Evolutionary conservation across 2,888 invertebrate genomes (phyloP).

Genomic region (Pocota personata): DNA sequence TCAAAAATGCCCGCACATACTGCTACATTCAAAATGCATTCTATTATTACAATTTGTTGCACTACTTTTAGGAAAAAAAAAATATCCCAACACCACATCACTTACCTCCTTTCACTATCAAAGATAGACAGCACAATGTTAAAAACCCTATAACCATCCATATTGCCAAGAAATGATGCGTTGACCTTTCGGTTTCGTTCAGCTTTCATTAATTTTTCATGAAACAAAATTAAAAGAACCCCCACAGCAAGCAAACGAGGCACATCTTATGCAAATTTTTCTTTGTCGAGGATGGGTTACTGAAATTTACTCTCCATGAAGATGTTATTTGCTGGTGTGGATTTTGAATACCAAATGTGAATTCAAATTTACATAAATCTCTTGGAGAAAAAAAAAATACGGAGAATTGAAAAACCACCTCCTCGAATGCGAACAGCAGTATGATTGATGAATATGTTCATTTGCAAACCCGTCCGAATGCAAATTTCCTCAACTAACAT

Average conservation of each 20-base stretch:
- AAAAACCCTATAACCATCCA: neutral
- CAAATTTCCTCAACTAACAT: neutral
- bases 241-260: conserved; percentile 14
- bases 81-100: neutral
- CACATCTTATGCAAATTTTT: conserved; percentile 35
- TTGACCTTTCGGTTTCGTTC: conserved; percentile 62
- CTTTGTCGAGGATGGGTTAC: conserved; percentile 52
- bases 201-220: conserved; percentile 36
- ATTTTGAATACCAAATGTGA: conserved; percentile 51
- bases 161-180: conserved; percentile 15
- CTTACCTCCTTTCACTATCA: conserved; percentile 10
- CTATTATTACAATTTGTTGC: too few species aligned
- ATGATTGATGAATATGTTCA: conserved; percentile 63
- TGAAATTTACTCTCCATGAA: conserved; percentile 42
- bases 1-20: too few species aligned
- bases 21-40: too few species aligned
- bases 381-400: conserved; percentile 7
- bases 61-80: neutral
- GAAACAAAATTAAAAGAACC: conserved; percentile 20
- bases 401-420: conserved; percentile 18
- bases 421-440: conserved; percentile 24
- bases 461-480: conserved; percentile 55
- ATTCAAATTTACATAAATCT: conserved; percentile 32
- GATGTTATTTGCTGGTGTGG: conserved; percentile 30
- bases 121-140: neutral